These are phyloP conservation scores for Labrus mixtus DNA, from an alignment of 2,113 vertebrate genomes.

Conservation along the genomic window DNA sequence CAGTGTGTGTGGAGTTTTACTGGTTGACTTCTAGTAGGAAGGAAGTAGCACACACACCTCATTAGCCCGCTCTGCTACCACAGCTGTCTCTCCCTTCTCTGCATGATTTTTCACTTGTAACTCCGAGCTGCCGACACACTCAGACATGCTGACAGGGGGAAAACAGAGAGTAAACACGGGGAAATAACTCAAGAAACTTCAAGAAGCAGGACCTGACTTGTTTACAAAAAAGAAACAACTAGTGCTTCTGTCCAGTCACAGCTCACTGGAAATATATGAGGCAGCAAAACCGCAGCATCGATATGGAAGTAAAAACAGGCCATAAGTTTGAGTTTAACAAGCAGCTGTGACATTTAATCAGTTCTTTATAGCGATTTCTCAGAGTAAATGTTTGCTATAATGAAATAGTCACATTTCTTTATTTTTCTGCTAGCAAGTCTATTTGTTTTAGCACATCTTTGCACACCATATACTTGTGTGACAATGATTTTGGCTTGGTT, in stretches of 20 bases:
- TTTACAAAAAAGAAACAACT: background rate
- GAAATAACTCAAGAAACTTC: background rate
- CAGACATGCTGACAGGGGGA: background rate
- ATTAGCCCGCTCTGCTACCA: constrained; percentile 16
- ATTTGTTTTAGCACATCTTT: no score
- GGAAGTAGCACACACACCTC: constrained; percentile 28
- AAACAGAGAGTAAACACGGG: background rate
- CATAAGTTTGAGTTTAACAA: no score
- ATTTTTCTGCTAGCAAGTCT: no score
- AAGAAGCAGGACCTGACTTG: background rate
- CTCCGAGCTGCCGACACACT: constrained; percentile 9
- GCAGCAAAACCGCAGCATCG: no score
- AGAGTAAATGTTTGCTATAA: no score
- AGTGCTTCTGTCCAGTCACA: background rate
- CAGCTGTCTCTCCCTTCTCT: constrained; percentile 16
- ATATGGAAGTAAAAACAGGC: no score
- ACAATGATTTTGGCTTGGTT: no score
- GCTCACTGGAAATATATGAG: no score
- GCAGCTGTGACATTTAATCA: no score
- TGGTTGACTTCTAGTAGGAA: background rate
- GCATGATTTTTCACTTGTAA: background rate
- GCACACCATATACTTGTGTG: no score
- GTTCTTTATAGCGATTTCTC: no score
- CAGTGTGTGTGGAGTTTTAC: background rate
- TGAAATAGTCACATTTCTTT: no score